A percentile compares a stretch with the other conserved stretches of the same genome.
These are phyloP conservation scores for Hermaeophaga mercurialis DNA, from an alignment of 2,888 invertebrate species.

Conservation along the genomic window DNA sequence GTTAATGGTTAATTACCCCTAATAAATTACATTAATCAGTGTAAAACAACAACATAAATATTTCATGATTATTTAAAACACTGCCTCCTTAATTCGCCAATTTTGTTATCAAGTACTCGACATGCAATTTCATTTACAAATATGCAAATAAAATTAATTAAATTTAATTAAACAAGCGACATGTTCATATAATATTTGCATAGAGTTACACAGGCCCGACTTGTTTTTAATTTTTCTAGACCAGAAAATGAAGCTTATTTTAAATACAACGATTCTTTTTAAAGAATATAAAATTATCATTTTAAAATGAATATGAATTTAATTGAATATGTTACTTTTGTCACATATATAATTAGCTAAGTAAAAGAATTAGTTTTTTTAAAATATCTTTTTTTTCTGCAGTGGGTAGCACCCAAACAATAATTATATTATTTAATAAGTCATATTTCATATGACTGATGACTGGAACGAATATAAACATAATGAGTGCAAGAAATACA, in stretches of 20 bases:
- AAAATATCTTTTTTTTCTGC: no score
- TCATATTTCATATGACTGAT: no score
- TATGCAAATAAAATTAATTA: constrained; percentile 39
- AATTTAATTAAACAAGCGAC: constrained; percentile 36
- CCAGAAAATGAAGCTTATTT: constrained; percentile 7
- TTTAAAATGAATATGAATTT: no score
- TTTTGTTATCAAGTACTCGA: constrained; percentile 27
- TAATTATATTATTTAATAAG: no score
- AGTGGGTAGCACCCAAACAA: no score
- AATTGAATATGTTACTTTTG: no score
- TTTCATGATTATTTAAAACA: constrained; percentile 11
- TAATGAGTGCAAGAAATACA: no score
- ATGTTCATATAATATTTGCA: constrained; percentile 25
- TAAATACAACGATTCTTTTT: neutral
- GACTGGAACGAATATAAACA: no score
- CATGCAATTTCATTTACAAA: constrained; percentile 35
- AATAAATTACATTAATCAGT: constrained; percentile 1
- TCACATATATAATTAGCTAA: no score
- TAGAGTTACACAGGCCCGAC: constrained; percentile 16
- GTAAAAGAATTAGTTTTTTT: no score
- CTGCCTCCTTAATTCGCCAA: constrained; percentile 15
- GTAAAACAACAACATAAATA: constrained; percentile 4
- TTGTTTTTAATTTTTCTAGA: constrained; percentile 20
- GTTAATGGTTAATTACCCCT: no score
- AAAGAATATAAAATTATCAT: no score